Evolutionary conservation across 2,888 invertebrate species (phyloP), one percentile per base, ranked within the genome.

Genomic region (Zhuqinia jingwanae): DNA sequence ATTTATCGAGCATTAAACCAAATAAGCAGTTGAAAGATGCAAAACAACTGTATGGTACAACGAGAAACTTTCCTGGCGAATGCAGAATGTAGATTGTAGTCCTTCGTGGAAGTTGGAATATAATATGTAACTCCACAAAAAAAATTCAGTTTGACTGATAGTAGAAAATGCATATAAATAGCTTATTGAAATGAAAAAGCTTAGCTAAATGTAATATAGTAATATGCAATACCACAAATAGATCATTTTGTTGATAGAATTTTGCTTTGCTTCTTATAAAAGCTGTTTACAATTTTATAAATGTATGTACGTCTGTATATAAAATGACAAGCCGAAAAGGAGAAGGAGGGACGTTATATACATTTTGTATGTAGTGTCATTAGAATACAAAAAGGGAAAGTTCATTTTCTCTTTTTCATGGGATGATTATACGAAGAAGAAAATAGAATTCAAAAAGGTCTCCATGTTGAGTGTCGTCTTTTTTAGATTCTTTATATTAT

Each of bases 1-100:
- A 73, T 81, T 73, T 70, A 81, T 58, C 22, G 70, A 45, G 27
- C 76, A n/a, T 50, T 65, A 81, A 81, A 81, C 45, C 68, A 45
- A 20, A 68, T 45, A 20, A 45, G 17, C 30, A 30, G 15, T 30
- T 27, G n/a, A 60, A 50, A 50, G 50, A 50, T 50, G 50, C 15
- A 50, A 50, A 50, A 36, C 56, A 22, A 17, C 11, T 20, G 22
- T 56, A 22, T 27, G 27, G 8, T 60, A 20, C 22, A 56, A 22
- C 17, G n/a, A n/a, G n/a, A n/a, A n/a, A n/a, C n/a, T n/a, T n/a
- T n/a, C n/a, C n/a, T n/a, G n/a, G n/a, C n/a, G 77, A n/a, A 78
- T 36, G 63, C 36, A 20, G 30, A 17, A 27, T 36, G 22, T 56
- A 47, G 47, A 25, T 3, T 65, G 36, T 36, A 36, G 30, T 36